phyloP scores from a whole-genome alignment of 2,113 vertebrate genomes.

The Notothenia coriiceps region DNA sequence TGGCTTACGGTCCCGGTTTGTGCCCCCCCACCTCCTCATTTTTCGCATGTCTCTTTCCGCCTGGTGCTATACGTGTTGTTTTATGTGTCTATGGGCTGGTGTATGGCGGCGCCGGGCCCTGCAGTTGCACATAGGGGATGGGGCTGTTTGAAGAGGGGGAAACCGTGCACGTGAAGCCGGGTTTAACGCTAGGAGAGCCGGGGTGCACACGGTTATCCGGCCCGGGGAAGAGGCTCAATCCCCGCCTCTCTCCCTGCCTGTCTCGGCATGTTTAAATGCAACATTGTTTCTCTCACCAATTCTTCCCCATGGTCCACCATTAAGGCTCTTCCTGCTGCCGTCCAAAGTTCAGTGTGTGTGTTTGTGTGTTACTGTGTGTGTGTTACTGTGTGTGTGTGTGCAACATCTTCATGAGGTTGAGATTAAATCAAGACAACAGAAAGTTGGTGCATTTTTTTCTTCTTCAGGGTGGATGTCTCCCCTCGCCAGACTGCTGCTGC shows the following conservation, averaged over 20 bases:
- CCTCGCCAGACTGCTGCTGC: conserved; percentile 52
- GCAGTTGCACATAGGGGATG: conserved; percentile 76
- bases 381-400: background rate
- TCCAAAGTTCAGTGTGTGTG: conserved; percentile 73
- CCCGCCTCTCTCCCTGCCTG: conserved; percentile 49
- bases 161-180: conserved; percentile 66
- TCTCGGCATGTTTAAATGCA: conserved; percentile 64
- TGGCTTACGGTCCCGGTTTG: conserved; percentile 57
- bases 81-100: conserved; percentile 70
- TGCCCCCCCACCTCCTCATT: conserved; percentile 68
- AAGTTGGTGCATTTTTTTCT: conserved; percentile 64
- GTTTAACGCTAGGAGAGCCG: conserved; percentile 24
- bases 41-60: conserved; percentile 77
- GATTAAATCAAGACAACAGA: conserved; percentile 52
- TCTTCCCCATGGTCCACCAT: conserved; percentile 66
- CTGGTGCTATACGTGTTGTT: conserved; percentile 82
- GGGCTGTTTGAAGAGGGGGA: conserved; percentile 20
- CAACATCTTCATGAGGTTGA: conserved; percentile 46
- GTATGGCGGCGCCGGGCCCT: conserved; percentile 84
- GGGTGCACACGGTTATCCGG: conserved; percentile 57
- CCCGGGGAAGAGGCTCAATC: conserved; percentile 38
- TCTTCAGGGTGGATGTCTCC: conserved; percentile 58
- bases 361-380: background rate
- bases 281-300: conserved; percentile 60
- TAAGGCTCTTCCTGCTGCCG: conserved; percentile 51